Percentiles rank a stretch among this genome's conserved stretches.
Conservation (phyloP, 2,113 vertebrate species). For the Centropus unirufus region DNA sequence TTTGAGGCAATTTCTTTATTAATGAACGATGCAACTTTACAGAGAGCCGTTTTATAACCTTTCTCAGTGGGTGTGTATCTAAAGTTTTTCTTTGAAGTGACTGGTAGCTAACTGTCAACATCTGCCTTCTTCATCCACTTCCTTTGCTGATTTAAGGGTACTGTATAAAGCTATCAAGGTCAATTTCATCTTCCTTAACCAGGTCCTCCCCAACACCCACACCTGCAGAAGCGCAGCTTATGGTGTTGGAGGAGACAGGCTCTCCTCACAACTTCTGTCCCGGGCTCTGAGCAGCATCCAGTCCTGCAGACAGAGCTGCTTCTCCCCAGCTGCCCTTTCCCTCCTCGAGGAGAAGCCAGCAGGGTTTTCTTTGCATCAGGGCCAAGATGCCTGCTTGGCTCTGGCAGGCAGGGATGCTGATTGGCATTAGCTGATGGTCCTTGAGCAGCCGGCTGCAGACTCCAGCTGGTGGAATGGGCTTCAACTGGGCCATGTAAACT, state of each 20-base stretch:
- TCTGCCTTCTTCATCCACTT: no score
- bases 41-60: no score
- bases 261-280: not conserved
- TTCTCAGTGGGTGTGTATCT: no score
- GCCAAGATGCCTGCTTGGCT: not conserved
- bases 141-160: no score
- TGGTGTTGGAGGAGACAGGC: not conserved
- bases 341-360: not conserved
- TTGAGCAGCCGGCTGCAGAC: not conserved
- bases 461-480: not conserved
- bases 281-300: not conserved
- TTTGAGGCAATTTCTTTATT: no score
- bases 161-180: no score
- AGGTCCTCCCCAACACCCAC: no score
- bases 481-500: not conserved
- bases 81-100: no score
- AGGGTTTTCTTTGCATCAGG: not conserved
- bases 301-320: not conserved
- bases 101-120: no score
- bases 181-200: no score
- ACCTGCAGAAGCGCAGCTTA: fast-evolving
- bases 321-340: not conserved
- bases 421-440: not conserved
- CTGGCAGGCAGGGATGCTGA: not conserved
- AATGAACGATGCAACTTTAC: no score